phyloP scores from a whole-genome alignment of 2,113 vertebrate species.

The Garra rufa region DNA sequence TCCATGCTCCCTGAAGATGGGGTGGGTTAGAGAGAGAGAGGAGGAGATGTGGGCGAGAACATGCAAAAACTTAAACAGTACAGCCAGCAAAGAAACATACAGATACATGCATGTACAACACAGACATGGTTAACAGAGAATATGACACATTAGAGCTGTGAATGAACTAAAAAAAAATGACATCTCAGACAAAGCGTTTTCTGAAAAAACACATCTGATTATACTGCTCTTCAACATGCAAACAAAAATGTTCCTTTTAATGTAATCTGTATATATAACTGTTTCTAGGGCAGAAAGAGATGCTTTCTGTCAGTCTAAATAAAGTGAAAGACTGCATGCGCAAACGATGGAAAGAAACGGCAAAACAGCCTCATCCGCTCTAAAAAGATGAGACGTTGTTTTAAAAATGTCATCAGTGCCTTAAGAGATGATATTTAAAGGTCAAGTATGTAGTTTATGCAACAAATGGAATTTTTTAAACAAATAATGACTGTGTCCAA shows the following conservation, averaged over 20 bases:
- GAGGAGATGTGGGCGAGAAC: slow-evolving; percentile 84
- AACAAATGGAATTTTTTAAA: neutral
- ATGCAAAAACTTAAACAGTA: slow-evolving; percentile 88
- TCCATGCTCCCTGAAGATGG: slow-evolving; percentile 97
- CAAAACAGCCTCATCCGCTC: neutral
- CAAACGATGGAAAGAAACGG: neutral
- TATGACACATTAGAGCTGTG: slow-evolving; percentile 37
- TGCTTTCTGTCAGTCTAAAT: neutral
- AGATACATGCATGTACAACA: slow-evolving; percentile 67
- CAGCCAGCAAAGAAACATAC: slow-evolving; percentile 84
- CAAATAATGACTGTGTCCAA: neutral
- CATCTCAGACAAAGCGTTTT: slow-evolving; percentile 7
- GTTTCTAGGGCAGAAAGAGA: neutral
- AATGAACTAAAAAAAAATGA: slow-evolving; percentile 19
- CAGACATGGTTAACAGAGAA: slow-evolving; percentile 46
- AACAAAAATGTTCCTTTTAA: neutral
- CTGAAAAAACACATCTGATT: neutral
- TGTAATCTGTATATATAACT: neutral
- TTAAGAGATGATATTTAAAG: neutral
- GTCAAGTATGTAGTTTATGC: neutral
- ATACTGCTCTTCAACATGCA: slow-evolving; percentile 23
- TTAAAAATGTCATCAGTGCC: slow-evolving; percentile 2
- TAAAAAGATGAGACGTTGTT: neutral
- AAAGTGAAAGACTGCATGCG: neutral
- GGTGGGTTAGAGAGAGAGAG: slow-evolving; percentile 82